Conservation (phyloP, 1,140 invertebrate genomes). For the Eumeta japonica region DNA sequence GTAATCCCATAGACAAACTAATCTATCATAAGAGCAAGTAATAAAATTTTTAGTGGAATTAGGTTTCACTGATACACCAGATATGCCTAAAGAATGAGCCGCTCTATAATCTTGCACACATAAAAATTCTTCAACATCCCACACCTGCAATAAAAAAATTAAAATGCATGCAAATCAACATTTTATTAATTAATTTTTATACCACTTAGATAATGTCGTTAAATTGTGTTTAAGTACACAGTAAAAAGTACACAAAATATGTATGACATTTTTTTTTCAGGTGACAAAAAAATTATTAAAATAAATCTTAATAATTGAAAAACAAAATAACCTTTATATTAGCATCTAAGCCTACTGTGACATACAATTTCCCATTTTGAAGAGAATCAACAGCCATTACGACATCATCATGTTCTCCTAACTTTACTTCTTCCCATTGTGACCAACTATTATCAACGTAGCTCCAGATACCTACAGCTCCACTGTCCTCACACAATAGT, state of each 20-base stretch:
- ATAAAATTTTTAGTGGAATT: conserved; percentile 27
- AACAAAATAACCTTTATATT: conserved; percentile 40
- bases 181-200: too few relatives aligned
- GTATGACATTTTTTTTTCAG: too few relatives aligned
- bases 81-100: conserved; percentile 32
- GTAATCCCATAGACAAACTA: conserved; percentile 39
- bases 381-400: conserved; percentile 36
- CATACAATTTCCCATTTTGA: conserved; percentile 27
- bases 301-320: too few relatives aligned
- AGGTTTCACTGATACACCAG: conserved; percentile 27
- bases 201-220: too few relatives aligned
- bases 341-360: conserved; percentile 44
- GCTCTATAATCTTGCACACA: conserved; percentile 32
- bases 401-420: conserved; percentile 43
- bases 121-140: conserved; percentile 38
- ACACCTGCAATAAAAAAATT: conserved; percentile 25
- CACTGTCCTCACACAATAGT: conserved; percentile 45
- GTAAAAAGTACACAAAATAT: too few relatives aligned
- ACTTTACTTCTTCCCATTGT: conserved; percentile 33
- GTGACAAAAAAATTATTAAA: too few relatives aligned
- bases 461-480: conserved; percentile 38
- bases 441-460: conserved; percentile 29
- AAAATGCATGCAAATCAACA: too few relatives aligned
- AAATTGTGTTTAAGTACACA: too few relatives aligned
- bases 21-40: conserved; percentile 35